Base-by-base conservation (phyloP, 2,113 vertebrate genomes). In the Girardinichthys multiradiatus region DNA sequence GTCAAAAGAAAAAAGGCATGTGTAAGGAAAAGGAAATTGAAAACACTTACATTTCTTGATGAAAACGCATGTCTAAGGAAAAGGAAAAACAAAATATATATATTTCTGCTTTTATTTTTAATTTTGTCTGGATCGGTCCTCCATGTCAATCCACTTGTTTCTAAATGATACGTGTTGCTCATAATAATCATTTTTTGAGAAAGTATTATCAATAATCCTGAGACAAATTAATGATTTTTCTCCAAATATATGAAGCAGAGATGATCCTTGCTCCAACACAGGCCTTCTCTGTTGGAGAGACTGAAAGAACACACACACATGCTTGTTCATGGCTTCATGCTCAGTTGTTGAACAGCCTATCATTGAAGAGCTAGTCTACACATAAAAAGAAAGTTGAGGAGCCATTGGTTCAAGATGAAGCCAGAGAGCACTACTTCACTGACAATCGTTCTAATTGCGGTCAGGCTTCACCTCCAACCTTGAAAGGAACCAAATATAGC, bases 371-470 rank as follows among this genome's bases (percentile, higher is more conserved):
- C 27, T 66, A 30, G 15, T 61, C 30, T 61, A 26, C 1, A 1
- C 24, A 37, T 63, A 9, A 62, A 54, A 54, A 9, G 24, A 21
- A 4, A 51, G 24, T 21, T 64, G 9, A 35, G 14, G n/a, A 54
- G 48, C 8, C 21, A 57, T 21, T 21, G 57, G 51, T 59, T 65
- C 7, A 57, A 27, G 30, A 79, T 45, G 1, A 76, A 72, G 45
- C 17, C 19, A 48, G 4, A 58, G 48, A 72, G 2, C 4, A 48
- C 28, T n/a, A 31, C 60, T 37, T 4, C 30, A 58, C 4, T 60
- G 15, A 29, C 51, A 42, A 27, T 21, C 24, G 24, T 10, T 28
- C 28, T 64, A 48, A 60, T 31, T 64, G 19, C 28, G 30, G 3
- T 15, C 11, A 24, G 3, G 5, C 17, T 42, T 39, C 59, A 70